Conservation (phyloP, 2,113 vertebrate species). For the Indri indri region DNA sequence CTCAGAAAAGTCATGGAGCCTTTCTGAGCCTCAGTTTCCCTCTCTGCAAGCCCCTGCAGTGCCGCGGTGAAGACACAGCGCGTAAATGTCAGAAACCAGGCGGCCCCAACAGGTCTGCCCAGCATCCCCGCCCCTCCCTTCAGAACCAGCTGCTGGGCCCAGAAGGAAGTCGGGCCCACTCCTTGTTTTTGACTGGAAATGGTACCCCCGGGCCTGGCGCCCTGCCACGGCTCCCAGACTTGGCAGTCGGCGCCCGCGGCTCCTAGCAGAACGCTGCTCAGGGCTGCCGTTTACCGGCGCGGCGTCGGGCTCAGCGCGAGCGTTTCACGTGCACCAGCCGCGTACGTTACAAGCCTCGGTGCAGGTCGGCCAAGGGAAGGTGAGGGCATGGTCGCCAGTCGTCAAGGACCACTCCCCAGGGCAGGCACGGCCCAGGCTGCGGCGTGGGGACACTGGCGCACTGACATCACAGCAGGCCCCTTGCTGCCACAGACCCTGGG, state of each 20-base stretch:
- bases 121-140: not conserved
- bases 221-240: not conserved
- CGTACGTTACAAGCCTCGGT: not conserved
- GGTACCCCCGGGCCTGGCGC: slow-evolving; percentile 63
- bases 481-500: not conserved
- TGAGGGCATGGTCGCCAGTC: fast-evolving
- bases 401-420: fast-evolving
- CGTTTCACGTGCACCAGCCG: not conserved
- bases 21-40: not conserved
- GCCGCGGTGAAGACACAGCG: fast-evolving
- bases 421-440: fast-evolving
- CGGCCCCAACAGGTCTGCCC: not conserved
- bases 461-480: not conserved
- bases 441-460: not conserved
- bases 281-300: not conserved
- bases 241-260: slow-evolving; percentile 42
- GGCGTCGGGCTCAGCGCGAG: not conserved
- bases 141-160: slow-evolving; percentile 14
- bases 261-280: not conserved
- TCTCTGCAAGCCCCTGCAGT: not conserved
- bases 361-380: fast-evolving
- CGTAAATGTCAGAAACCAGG: fast-evolving
- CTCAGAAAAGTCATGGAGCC: fast-evolving
- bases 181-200: slow-evolving; percentile 72
- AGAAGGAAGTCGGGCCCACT: slow-evolving; percentile 51